These are phyloP conservation scores for Microcaecilia unicolor DNA, from an alignment of 2,797 vertebrate genomes.

Conservation along the genomic window DNA sequence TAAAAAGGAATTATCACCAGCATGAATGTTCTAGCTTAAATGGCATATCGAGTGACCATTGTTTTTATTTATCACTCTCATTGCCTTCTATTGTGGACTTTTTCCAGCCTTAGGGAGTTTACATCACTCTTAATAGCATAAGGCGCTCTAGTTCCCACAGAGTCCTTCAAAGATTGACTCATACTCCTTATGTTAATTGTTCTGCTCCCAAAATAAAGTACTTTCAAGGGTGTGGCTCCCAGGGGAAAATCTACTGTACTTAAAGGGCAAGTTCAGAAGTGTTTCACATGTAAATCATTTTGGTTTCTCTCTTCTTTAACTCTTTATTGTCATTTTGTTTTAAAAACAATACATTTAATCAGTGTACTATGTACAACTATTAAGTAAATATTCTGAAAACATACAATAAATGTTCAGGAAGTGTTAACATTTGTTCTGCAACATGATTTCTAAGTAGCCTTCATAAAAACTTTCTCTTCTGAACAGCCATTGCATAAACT, in stretches of 20 bases:
- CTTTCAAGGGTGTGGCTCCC: constrained; percentile 61
- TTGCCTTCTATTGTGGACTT: constrained; percentile 62
- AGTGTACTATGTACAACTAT: no score
- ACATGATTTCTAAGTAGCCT: no score
- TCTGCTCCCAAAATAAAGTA: constrained; percentile 72
- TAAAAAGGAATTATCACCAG: constrained; percentile 32
- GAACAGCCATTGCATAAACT: no score
- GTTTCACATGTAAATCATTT: constrained; percentile 64
- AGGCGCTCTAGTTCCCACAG: constrained; percentile 76
- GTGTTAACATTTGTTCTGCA: no score
- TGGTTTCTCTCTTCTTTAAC: constrained; percentile 32
- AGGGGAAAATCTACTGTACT: constrained; percentile 67
- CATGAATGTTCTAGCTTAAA: constrained; percentile 23
- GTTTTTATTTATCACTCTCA: constrained; percentile 62
- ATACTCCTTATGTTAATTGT: constrained; percentile 74
- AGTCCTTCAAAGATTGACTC: constrained; percentile 71
- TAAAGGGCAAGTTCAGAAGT: constrained; percentile 68
- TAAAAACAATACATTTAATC: no score
- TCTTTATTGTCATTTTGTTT: constrained; percentile 24
- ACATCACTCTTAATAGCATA: constrained; percentile 72
- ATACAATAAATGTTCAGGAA: no score
- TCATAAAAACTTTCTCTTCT: no score
- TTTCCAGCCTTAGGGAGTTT: constrained; percentile 70
- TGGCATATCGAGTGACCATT: constrained; percentile 36
- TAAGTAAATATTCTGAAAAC: no score